phyloP scores from a whole-genome alignment of 2,113 vertebrate genomes.

The Tragulus kanchil region DNA sequence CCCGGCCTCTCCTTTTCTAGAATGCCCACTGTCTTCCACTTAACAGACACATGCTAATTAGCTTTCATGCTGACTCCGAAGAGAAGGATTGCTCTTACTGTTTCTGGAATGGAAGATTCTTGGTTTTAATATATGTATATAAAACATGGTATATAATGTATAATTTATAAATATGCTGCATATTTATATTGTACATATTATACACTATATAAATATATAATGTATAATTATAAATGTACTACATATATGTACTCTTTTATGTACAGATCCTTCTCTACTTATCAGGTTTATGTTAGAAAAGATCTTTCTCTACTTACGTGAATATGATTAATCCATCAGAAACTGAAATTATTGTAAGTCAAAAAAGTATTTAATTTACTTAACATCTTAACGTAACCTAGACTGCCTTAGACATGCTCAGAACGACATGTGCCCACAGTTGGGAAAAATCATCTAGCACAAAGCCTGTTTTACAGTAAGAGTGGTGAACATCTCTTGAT shows the following conservation, averaged over 20 bases:
- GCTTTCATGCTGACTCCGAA: background rate
- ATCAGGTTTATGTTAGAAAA: background rate
- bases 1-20: background rate
- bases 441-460: background rate
- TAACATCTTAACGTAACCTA: background rate
- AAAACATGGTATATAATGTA: background rate
- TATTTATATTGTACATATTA: background rate
- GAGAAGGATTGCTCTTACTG: background rate
- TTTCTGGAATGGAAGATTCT: background rate
- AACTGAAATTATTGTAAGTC: background rate
- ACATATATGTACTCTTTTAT: background rate
- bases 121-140: background rate
- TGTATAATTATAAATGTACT: background rate
- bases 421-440: background rate
- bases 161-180: background rate
- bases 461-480: background rate
- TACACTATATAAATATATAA: background rate
- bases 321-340: background rate
- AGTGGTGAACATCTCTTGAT: background rate
- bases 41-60: background rate
- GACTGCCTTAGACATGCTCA: background rate
- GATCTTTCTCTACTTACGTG: background rate
- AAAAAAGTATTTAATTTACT: background rate
- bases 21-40: no score
- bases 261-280: background rate